phyloP scores from a whole-genome alignment of 1,140 invertebrate genomes.

The Saccostrea cuccullata region DNA sequence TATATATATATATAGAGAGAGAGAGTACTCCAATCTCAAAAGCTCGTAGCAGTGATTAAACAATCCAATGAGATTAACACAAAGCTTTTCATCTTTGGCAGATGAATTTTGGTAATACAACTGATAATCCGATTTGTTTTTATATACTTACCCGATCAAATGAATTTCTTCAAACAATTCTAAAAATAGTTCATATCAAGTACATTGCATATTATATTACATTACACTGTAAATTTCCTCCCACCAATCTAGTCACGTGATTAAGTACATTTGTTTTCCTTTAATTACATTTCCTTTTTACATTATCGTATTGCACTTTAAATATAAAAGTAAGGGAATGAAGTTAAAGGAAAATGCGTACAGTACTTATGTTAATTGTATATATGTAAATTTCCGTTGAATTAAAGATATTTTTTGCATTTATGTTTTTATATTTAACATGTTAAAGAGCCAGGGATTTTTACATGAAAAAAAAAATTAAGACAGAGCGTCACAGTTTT shows the following conservation, averaged over 20 bases:
- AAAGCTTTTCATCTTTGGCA: background rate
- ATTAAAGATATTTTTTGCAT: slow-evolving; percentile 9
- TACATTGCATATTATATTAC: background rate
- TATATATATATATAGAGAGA: too few relatives aligned
- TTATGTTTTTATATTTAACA: background rate
- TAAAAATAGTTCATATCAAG: background rate
- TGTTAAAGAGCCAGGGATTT: slow-evolving; percentile 22
- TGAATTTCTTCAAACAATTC: background rate
- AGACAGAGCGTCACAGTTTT: background rate
- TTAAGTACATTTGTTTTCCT: slow-evolving; percentile 21
- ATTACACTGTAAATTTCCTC: slow-evolving; percentile 23
- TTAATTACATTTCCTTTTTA: slow-evolving; percentile 25
- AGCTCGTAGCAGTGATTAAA: background rate
- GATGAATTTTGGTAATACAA: background rate
- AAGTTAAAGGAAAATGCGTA: background rate
- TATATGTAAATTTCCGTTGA: slow-evolving; percentile 32
- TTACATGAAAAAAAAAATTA: slow-evolving; percentile 11
- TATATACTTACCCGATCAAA: background rate
- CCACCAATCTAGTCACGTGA: slow-evolving; percentile 32
- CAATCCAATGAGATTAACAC: slow-evolving; percentile 17
- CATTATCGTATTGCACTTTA: background rate
- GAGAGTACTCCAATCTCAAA: background rate
- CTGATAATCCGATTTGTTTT: background rate
- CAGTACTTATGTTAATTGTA: slow-evolving; percentile 6
- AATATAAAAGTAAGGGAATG: background rate